Conservation (phyloP, 2,888 invertebrate species). For the Scaptodrosophila latifasciaeformis region DNA sequence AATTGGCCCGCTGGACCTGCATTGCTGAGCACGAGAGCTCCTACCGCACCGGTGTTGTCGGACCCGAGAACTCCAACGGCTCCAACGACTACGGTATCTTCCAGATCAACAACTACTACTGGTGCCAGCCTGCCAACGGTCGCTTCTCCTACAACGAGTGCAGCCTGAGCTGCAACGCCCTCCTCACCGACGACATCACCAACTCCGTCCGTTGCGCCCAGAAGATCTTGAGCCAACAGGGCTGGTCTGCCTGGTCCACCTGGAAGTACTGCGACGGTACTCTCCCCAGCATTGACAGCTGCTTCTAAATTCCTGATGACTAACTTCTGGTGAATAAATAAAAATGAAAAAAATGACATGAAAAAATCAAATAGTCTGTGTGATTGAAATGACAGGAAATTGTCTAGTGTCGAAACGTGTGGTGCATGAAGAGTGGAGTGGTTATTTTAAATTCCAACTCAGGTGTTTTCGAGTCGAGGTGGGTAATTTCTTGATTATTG, state of each 20-base stretch:
- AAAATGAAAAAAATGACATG: slow-evolving; percentile 11
- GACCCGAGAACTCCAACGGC: slow-evolving; percentile 75
- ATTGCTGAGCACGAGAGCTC: slow-evolving; percentile 64
- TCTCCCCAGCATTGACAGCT: slow-evolving; percentile 56
- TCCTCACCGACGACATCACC: slow-evolving; percentile 63
- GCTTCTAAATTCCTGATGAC: slow-evolving; percentile 47
- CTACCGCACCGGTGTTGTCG: slow-evolving; percentile 74
- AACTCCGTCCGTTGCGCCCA: slow-evolving; percentile 60
- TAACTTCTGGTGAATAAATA: background rate
- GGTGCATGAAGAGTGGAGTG: too few relatives aligned
- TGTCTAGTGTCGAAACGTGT: background rate
- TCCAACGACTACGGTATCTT: slow-evolving; percentile 73
- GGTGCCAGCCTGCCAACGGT: slow-evolving; percentile 61
- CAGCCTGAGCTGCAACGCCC: slow-evolving; percentile 48
- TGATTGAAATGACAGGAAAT: too few relatives aligned
- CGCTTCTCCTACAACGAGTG: slow-evolving; percentile 66
- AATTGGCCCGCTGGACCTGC: slow-evolving; percentile 61
- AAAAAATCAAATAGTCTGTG: too few relatives aligned
- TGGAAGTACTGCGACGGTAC: slow-evolving; percentile 57
- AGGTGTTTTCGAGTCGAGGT: too few relatives aligned
- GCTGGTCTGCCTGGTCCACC: slow-evolving; percentile 69
- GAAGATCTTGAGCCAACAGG: slow-evolving; percentile 58
- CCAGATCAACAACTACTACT: slow-evolving; percentile 71
- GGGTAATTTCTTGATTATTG: too few relatives aligned
- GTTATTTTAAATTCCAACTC: too few relatives aligned